Evolutionary conservation across 2,113 vertebrate species (phyloP).

Genomic region (Pygoscelis antarcticus): DNA sequence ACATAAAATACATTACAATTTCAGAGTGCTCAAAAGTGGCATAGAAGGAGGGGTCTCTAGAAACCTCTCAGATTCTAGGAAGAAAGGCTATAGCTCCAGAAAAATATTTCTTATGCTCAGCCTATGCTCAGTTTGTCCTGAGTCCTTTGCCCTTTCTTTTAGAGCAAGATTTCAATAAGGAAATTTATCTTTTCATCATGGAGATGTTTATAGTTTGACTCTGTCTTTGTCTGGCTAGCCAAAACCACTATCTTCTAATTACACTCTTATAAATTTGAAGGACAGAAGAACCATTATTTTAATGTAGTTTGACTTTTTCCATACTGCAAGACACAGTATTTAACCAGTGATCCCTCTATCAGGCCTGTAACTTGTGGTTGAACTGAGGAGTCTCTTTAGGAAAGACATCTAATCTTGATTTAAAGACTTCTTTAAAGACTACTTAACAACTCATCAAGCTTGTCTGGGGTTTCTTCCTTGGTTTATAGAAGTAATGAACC

Average conservation of each 20-base stretch:
- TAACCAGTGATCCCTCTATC: not conserved
- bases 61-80: not conserved
- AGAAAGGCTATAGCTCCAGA: not conserved
- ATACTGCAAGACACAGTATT: not conserved
- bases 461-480: slow-evolving; percentile 57
- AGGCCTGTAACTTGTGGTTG: not conserved
- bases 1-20: not conserved
- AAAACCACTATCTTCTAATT: not conserved
- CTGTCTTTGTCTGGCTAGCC: not conserved
- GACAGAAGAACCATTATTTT: not conserved
- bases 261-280: not conserved
- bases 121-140: not conserved
- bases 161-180: not conserved
- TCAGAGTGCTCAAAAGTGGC: not conserved
- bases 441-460: slow-evolving; percentile 68
- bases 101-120: not conserved
- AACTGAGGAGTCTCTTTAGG: not conserved
- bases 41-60: not conserved
- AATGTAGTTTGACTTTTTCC: not conserved
- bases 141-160: not conserved
- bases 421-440: slow-evolving; percentile 66
- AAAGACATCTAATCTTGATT: slow-evolving; percentile 60
- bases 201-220: not conserved
- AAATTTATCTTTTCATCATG: not conserved
- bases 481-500: slow-evolving; percentile 70